phyloP scores from a whole-genome alignment of 2,888 invertebrate species.

The Drosophila fulvimacula region DNA sequence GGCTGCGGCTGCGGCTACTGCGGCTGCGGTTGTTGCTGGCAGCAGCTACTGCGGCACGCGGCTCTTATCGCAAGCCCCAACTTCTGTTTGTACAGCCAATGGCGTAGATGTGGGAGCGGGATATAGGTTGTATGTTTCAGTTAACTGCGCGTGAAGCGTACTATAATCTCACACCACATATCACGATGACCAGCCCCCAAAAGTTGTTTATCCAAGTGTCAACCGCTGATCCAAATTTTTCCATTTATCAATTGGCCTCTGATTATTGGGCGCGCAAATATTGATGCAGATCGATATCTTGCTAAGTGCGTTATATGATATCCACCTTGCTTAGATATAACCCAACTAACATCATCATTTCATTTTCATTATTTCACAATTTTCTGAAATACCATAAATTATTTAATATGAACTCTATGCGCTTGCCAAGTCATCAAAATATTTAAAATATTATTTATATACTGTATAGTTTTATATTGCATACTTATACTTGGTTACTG shows the following conservation, averaged over 20 bases:
- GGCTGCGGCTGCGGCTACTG: constrained; percentile 4
- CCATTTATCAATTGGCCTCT: constrained; percentile 36
- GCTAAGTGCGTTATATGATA: constrained; percentile 29
- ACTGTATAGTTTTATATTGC: neutral
- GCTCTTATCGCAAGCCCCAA: constrained; percentile 59
- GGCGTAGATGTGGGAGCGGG: constrained; percentile 76
- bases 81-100: constrained; percentile 63
- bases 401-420: neutral
- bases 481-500: neutral
- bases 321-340: neutral
- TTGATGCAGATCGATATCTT: constrained; percentile 36
- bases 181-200: constrained; percentile 54
- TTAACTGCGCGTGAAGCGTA: constrained; percentile 39
- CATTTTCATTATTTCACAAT: constrained; percentile 21
- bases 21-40: constrained; percentile 12
- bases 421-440: neutral
- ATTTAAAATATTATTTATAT: neutral
- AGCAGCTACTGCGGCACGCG: constrained; percentile 55
- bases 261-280: constrained; percentile 48
- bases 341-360: neutral
- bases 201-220: constrained; percentile 43
- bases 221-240: constrained; percentile 47
- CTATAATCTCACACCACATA: constrained; percentile 43
- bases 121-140: constrained; percentile 79
- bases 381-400: neutral